Evolutionary conservation across 1,140 invertebrate species (phyloP).

Genomic region (Cecropterus lyciades): DNA sequence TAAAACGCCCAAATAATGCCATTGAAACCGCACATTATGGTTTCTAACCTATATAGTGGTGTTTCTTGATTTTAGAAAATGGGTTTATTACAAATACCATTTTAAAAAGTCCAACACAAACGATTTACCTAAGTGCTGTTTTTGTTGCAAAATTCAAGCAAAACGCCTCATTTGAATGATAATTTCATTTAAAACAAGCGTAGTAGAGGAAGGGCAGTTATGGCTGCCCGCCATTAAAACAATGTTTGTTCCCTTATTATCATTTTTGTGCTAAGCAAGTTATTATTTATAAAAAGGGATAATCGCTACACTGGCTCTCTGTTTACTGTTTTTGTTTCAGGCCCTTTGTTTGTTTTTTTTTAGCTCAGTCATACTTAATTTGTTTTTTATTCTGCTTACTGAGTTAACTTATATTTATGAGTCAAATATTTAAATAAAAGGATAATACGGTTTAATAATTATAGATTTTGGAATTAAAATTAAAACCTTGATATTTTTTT

Average conservation of each 20-base stretch:
- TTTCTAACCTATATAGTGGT: no score
- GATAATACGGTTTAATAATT: no score
- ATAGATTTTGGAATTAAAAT: no score
- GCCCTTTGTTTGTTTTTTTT: background rate
- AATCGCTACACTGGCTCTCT: background rate
- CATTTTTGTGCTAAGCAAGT: constrained; percentile 7
- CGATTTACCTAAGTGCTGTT: background rate
- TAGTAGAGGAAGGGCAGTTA: background rate
- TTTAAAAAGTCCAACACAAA: no score
- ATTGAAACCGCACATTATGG: no score
- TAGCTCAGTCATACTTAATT: background rate
- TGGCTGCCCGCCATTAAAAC: background rate
- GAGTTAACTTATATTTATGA: no score
- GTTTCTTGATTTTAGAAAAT: no score
- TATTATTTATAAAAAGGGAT: constrained; percentile 3
- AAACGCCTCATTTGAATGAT: constrained; percentile 1
- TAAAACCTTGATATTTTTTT: no score
- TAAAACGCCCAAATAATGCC: no score
- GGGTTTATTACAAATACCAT: no score
- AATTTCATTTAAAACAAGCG: background rate
- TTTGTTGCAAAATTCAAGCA: background rate
- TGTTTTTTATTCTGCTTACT: background rate
- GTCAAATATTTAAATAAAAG: background rate
- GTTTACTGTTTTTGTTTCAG: background rate
- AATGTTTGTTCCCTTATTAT: constrained; percentile 2